These are phyloP conservation scores for Psilanteris sp. DNA, from an alignment of 1,140 invertebrate species.

Conservation along the genomic window DNA sequence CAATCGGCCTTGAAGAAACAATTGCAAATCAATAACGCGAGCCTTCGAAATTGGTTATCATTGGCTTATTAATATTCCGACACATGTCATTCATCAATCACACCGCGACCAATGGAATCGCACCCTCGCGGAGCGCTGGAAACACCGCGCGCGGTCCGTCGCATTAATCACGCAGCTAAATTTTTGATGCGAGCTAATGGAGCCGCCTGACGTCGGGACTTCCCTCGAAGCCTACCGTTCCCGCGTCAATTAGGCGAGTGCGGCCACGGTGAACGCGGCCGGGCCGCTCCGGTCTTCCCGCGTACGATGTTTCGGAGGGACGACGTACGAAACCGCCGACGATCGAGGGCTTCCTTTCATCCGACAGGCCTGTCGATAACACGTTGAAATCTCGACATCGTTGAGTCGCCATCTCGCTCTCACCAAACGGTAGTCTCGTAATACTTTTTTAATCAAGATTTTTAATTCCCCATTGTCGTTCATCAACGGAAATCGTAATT, in stretches of 20 bases:
- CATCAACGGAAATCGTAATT: no score
- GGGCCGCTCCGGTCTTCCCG: no score
- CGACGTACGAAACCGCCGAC: not conserved
- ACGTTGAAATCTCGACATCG: no score
- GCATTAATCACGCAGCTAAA: conserved; percentile 24
- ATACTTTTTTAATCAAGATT: no score
- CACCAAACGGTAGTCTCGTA: no score
- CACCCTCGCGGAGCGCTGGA: no score
- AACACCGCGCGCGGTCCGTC: no score
- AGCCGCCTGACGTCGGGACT: not conserved
- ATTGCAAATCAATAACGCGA: conserved; percentile 15
- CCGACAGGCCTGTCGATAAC: not conserved
- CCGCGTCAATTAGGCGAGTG: not conserved
- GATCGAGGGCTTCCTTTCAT: not conserved
- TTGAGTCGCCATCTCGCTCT: no score
- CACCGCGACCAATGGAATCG: conserved; percentile 17
- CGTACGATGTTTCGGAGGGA: not conserved
- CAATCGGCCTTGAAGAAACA: conserved; percentile 12
- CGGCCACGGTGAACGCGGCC: not conserved
- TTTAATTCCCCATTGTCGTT: no score
- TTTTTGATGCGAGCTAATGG: conserved; percentile 13
- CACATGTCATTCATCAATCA: conserved; percentile 40
- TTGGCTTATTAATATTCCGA: conserved; percentile 27
- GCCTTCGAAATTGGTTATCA: not conserved
- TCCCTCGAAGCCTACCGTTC: not conserved